Conservation (phyloP, 35 echinoderm and acorn worm genomes). For the Lytechinus variegatus region DNA sequence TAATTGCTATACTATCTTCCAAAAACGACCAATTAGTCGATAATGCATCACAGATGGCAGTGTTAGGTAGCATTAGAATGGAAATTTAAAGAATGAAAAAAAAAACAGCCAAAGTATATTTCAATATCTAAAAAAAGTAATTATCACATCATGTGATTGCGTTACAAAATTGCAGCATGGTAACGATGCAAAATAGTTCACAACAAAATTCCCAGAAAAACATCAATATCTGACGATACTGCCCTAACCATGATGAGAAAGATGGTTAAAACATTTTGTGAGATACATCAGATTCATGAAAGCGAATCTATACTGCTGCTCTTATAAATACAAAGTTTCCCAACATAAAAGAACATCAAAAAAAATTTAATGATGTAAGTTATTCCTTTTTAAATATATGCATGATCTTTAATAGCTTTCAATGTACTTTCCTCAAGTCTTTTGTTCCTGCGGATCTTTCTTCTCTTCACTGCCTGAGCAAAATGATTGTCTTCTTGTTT, state of each 20-base stretch:
- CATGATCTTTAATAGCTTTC: neutral
- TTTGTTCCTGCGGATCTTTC: neutral
- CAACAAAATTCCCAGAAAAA: neutral
- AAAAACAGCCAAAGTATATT: neutral
- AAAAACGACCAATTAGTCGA: neutral
- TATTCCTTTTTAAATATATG: neutral
- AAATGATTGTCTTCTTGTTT: neutral
- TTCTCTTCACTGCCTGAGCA: neutral
- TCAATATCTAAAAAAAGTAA: neutral
- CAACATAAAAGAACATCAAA: neutral
- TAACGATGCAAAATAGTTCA: neutral
- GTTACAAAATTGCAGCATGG: conserved; percentile 39
- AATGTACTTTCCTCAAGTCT: neutral
- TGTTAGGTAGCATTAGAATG: neutral
- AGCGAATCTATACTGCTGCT: neutral
- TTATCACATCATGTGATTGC: neutral
- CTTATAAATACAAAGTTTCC: neutral
- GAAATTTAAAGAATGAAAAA: neutral
- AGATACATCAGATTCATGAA: neutral
- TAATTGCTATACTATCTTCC: neutral
- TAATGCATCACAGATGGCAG: neutral
- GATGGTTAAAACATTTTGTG: neutral
- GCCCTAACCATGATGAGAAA: neutral
- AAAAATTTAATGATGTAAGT: neutral
- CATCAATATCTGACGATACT: neutral